Base-by-base conservation (phyloP, 2,888 invertebrate genomes). In the Actias luna region DNA sequence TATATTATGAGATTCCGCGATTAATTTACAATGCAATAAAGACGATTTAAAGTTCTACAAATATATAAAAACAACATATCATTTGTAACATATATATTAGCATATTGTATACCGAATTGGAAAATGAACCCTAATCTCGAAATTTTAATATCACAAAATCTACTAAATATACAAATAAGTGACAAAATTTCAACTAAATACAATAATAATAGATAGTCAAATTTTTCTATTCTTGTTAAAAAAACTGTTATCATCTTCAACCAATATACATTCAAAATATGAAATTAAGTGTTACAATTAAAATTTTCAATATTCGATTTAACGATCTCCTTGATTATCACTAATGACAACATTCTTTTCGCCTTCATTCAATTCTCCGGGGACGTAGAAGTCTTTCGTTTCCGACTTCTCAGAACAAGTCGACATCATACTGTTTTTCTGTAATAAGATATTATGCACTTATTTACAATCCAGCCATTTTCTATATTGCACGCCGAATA, bases 301-400 rank as follows among this genome's bases (percentile, higher is more conserved):
- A 31, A 57, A 58, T 14, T 18, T 33, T 22, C 18, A 18, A n/a
- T 18, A 22, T 36, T 39, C 10, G 25, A 18, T 29, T 18, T 18
- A 16, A 12, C 5, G 35, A 35, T 4, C 42, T 58, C 36, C 52
- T 33, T 61, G 14, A 0, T 36, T 4, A 16, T 27, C 31, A 42
- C 7, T 22, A 18, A 2, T 36, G 18, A 25, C 39, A 36, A 39
- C 39, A 3, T 46, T 36, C 36, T 61, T 62, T 3, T 35, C 57
- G 1, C 27, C 27, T 16, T 65, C 61, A 10, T 55, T 63, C 18
- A 66, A 58, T 61, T 75, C 64, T 55, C 72, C 82, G 0, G 88
- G 88, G 31, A 79, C 76, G 65, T 88, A 88, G 68, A 88, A 88
- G 68, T 87, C 86, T 58, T 77, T 77, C 25, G 65, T 58, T 35